Conservation (phyloP, 1,140 invertebrate genomes). For the Rhagoletis pomonella region DNA sequence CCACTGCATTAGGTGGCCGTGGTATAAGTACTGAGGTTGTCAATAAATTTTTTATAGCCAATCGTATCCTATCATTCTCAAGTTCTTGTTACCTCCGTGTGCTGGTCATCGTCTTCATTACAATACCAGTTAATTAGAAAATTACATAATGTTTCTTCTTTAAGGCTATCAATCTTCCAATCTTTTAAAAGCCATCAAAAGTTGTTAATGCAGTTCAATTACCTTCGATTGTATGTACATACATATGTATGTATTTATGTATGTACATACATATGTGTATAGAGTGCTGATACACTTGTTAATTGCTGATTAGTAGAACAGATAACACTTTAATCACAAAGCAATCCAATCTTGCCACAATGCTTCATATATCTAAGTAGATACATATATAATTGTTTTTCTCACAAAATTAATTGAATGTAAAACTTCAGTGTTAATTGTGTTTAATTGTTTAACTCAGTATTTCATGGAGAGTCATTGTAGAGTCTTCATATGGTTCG, state of each 20-base stretch:
- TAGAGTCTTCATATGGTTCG: no score
- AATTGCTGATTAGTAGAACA: neutral
- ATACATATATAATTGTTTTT: no score
- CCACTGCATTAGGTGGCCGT: neutral
- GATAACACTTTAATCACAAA: constrained; percentile 21
- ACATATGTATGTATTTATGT: no score
- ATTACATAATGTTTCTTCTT: neutral
- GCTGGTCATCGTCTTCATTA: neutral
- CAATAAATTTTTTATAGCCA: constrained; percentile 20
- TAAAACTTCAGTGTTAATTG: constrained; percentile 41
- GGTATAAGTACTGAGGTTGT: neutral
- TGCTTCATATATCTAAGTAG: no score
- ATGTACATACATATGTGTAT: neutral
- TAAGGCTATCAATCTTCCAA: constrained; percentile 5
- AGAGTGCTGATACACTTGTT: constrained; percentile 19
- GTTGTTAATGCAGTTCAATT: constrained; percentile 42
- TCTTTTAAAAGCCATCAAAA: constrained; percentile 4
- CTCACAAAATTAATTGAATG: constrained; percentile 31
- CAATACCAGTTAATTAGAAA: constrained; percentile 48
- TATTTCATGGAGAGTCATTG: no score
- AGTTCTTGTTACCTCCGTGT: neutral
- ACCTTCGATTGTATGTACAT: constrained; percentile 6
- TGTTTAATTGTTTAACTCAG: constrained; percentile 14
- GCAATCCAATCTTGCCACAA: no score
- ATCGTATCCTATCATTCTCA: neutral